phyloP scores from a whole-genome alignment of 2,113 vertebrate species.

The Poeciliopsis retropinna region DNA sequence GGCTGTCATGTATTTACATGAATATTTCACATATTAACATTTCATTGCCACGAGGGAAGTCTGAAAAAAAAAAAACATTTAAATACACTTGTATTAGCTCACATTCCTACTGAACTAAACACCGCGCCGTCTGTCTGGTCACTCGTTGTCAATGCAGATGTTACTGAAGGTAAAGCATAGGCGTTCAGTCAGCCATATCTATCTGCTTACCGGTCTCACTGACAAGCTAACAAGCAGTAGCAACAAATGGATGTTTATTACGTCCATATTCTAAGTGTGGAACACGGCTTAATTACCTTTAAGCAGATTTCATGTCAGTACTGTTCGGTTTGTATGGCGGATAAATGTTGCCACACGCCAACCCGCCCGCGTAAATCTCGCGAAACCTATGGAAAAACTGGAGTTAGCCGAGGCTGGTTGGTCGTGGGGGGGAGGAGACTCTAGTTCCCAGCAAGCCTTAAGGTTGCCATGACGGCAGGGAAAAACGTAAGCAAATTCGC shows the following conservation, averaged over 20 bases:
- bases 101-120: slow-evolving; percentile 43
- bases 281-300: slow-evolving; percentile 62
- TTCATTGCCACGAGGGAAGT: not conserved
- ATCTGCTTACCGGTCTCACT: slow-evolving; percentile 21
- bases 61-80: not conserved
- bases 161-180: slow-evolving; percentile 48
- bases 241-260: slow-evolving; percentile 4
- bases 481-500: slow-evolving; percentile 3
- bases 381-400: slow-evolving; percentile 67
- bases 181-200: slow-evolving; percentile 41
- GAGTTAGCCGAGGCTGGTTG: slow-evolving; percentile 1
- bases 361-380: slow-evolving; percentile 64
- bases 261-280: not conserved
- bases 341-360: slow-evolving; percentile 60
- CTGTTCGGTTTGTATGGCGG: slow-evolving; percentile 51
- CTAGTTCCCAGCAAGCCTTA: slow-evolving; percentile 43
- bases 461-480: not conserved
- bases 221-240: slow-evolving; percentile 14
- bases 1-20: not conserved
- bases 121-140: slow-evolving; percentile 44
- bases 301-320: slow-evolving; percentile 72
- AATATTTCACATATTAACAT: slow-evolving; percentile 4
- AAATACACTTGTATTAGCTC: not conserved
- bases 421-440: slow-evolving; percentile 23
- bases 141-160: slow-evolving; percentile 68